Base-by-base conservation (phyloP, 2,888 invertebrate species). In the Brenthis ino region DNA sequence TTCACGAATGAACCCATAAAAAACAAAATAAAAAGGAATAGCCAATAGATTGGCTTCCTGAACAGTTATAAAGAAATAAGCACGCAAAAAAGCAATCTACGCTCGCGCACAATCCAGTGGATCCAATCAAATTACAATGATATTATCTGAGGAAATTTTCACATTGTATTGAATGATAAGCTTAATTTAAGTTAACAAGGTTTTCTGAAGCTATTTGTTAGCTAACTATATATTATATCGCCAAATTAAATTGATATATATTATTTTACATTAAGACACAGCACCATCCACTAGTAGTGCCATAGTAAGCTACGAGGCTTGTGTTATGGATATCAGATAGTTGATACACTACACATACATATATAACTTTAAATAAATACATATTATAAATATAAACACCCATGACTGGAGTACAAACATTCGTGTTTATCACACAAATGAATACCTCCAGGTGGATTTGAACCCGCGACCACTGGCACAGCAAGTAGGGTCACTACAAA, bases 51-150 rank as follows among this genome's bases (percentile, higher is more conserved):
- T 57, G 56, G 58, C 48, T 60, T 67, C 33, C 60, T 60, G 60
- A 65, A 33, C 60, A 48, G 54, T 66, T 66, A 66, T 55, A 66
- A 66, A 66, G 66, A 66, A 61, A 67, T 67, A 56, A 67, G 63
- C 67, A 67, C 67, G 67, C 67, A 67, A 67, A 67, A 67, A 67
- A 67, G 67, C 61, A 67, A 67, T 67, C 60, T 67, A 67, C 33
- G 61, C 33, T 55, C 67, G 61, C 61, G n/a, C 67, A 63, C 67
- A 67, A 67, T 63, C 67, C 67, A 63, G 50, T 56, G 67, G n/a
- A 63, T 67, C 67, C 67, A 67, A 67, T 67, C 67, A 67, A 67
- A 63, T 67, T 63, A 67, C 67, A 63, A 56, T 67, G 67, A 63
- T 67, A 67, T 67, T 67, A 61, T 67, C 61, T 54, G 61, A 57